Base-by-base conservation (phyloP, 2,888 invertebrate species). In the Synergus gifuensis region DNA sequence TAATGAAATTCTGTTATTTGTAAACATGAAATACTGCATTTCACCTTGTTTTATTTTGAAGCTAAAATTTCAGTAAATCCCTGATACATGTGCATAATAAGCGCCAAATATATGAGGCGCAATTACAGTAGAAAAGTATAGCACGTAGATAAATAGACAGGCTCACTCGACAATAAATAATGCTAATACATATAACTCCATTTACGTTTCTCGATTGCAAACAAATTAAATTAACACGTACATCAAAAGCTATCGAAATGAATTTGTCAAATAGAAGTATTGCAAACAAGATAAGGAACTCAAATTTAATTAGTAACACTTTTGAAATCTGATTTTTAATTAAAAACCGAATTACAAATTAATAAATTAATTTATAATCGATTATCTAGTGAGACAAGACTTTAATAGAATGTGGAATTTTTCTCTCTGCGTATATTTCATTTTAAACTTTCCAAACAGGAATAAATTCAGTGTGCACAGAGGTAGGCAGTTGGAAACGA, bases 391-490 rank as follows among this genome's bases (percentile, higher is more conserved):
- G 18, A n/a, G 11, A 18, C 18, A 62, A 62, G 12, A 28, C 5
- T 46, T 46, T 5, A 62, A 62, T 14, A 4, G 16, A 63, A 67
- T 42, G 36, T 22, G 44, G 36, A 49, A 40, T 58, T 78, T 46
- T 66, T 14, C 4, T 22, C 12, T 67, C 9, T 12, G 14, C 5
- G 18, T 46, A 14, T 18, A 80, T 67, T 58, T 79, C 64, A 79
- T 84, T 83, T 77, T 86, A 87, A 87, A 63, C 49, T 49, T n/a
- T 9, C 22, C 28, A 42, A 77, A 28, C 22, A 28, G 46, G 28
- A 49, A 49, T 77, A 63, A 77, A 77, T 77, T 77, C 5, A 36
- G 36, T 36, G 28, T 18, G 16, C 2, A 58, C 63, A 63, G 18
- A 54, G 42, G 67, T 49, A 54, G 42, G 36, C 58, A 76, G 62